Conservation (phyloP, 2,113 vertebrate species). For the Dasyurus viverrinus region DNA sequence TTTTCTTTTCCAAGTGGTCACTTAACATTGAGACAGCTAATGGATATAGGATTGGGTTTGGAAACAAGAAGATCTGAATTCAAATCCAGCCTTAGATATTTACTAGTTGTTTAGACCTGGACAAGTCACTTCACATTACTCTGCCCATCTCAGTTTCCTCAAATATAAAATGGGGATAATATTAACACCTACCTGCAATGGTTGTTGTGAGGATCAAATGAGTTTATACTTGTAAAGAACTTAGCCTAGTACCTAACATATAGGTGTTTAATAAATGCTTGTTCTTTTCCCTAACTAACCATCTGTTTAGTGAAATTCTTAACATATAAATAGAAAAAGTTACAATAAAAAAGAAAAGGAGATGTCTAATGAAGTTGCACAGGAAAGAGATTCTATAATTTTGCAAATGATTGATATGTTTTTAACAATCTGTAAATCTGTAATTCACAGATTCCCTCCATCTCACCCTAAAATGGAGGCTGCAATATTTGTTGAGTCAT, state of each 20-base stretch:
- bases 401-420: background rate
- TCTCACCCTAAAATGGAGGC: background rate
- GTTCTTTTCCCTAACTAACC: background rate
- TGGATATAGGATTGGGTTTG: background rate
- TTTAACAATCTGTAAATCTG: background rate
- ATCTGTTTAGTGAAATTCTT: background rate
- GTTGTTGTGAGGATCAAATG: background rate
- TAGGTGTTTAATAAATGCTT: background rate
- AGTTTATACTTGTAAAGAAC: background rate
- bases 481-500: background rate
- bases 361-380: background rate
- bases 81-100: background rate
- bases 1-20: background rate
- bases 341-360: background rate
- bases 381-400: background rate
- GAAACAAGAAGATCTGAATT: background rate
- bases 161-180: background rate
- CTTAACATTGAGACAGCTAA: background rate
- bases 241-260: background rate
- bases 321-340: background rate
- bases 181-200: background rate
- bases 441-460: background rate
- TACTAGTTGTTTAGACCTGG: background rate
- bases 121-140: background rate
- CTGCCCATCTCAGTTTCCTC: background rate